Evolutionary conservation across 2,113 vertebrate genomes (phyloP).

Genomic region (Ailuropoda melanoleuca): DNA sequence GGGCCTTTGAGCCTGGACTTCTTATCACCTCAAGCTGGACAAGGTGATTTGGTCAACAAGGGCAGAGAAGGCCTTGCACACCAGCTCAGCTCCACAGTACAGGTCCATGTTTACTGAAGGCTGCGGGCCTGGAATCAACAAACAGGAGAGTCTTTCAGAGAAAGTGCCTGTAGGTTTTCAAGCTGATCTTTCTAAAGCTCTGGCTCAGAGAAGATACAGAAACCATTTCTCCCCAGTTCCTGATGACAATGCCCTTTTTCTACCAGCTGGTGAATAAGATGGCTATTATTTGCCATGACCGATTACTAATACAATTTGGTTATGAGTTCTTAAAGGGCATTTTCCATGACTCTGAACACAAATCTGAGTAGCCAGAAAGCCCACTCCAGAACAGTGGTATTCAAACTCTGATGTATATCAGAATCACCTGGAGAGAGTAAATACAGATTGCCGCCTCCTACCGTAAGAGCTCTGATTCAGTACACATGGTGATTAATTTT

Average conservation of each 20-base stretch:
- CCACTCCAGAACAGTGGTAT: neutral
- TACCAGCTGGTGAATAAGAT: neutral
- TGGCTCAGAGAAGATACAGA: neutral
- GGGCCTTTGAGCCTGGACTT: neutral
- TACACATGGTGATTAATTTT: neutral
- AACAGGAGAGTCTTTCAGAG: constrained; percentile 47
- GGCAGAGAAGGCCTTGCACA: constrained; percentile 84
- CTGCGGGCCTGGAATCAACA: constrained; percentile 79
- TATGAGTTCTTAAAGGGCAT: neutral
- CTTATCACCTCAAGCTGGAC: constrained; percentile 71
- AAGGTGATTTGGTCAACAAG: constrained; percentile 84
- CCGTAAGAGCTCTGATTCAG: neutral
- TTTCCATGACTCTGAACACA: neutral
- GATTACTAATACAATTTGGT: neutral
- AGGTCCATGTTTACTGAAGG: constrained; percentile 77
- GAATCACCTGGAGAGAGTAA: neutral
- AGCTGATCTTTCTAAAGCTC: neutral
- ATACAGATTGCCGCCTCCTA: neutral
- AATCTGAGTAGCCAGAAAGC: neutral
- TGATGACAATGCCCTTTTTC: neutral
- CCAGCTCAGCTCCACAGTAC: constrained; percentile 81
- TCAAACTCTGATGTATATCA: neutral
- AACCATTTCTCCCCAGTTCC: neutral
- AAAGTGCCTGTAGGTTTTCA: neutral
- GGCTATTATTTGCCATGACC: neutral